Evolutionary conservation across 2,888 invertebrate species (phyloP), one percentile per base, ranked within the genome.

Genomic region (Rhamphomyia laevipes): DNA sequence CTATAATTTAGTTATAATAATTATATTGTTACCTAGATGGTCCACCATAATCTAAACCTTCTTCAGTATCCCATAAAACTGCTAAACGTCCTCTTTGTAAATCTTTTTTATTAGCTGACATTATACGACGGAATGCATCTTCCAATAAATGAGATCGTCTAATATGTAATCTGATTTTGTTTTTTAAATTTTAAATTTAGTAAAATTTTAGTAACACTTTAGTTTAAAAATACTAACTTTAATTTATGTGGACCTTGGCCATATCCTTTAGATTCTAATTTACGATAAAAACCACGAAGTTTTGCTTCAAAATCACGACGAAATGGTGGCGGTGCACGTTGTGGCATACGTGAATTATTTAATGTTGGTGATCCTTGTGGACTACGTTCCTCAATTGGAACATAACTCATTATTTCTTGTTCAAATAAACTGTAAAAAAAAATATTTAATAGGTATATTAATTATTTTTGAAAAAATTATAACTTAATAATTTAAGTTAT

Each of bases 361-460:
- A 87, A 74, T 45, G 87, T 87, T 10, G 91, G 92, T 2, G 90
- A 91, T 43, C 70, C 70, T 51, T 76, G 73, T 54, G 86, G 83
- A 43, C 70, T 64, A 58, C 66, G 63, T 57, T 72, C 73, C 56
- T 75, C 74, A 57, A 77, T 75, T 55, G 91, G 94, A 64, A 94
- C 88, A 74, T 93, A 94, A 60, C 92, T 92, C 94, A 95, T 93
- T 65, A 95, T 94, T 78, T 95, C 94, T 77, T 95, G 90, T 73
- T 96, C 95, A 77, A 95, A 94, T 63, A 94, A 81, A 78, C 95
- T 95, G 78, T 43, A 77, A 75, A 55, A 52, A 56, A 57, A 63
- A 55, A 48, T 55, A 21, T 21, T 21, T 21, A 21, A n/a, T n/a
- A n/a, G n/a, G n/a, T n/a, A n/a, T n/a, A n/a, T n/a, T n/a, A n/a